phyloP scores from a whole-genome alignment of 2,888 invertebrate genomes.

The Ormyrus pomaceus region DNA sequence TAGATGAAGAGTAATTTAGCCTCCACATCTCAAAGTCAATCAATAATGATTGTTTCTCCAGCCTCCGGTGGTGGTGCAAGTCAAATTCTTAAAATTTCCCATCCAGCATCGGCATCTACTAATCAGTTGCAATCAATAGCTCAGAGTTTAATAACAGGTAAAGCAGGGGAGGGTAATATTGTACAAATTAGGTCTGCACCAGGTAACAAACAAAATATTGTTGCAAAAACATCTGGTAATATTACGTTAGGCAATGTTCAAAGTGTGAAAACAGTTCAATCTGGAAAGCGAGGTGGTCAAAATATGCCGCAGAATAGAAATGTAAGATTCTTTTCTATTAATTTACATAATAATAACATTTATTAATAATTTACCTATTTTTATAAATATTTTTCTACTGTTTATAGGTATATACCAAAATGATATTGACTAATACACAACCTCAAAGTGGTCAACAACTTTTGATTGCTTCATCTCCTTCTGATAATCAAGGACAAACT shows the following conservation, averaged over 20 bases:
- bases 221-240: constrained; percentile 69
- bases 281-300: constrained; percentile 75
- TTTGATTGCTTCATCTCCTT: constrained; percentile 70
- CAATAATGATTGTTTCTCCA: constrained; percentile 74
- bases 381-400: constrained; percentile 1
- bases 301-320: constrained; percentile 72
- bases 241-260: constrained; percentile 70
- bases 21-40: constrained; percentile 71
- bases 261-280: constrained; percentile 68
- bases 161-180: constrained; percentile 73
- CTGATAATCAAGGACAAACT: constrained; percentile 68
- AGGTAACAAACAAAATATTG: constrained; percentile 67
- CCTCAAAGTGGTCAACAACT: constrained; percentile 71
- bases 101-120: constrained; percentile 71
- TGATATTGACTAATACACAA: constrained; percentile 73
- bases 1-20: constrained; percentile 68
- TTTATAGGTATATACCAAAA: constrained; percentile 67
- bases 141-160: constrained; percentile 73
- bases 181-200: constrained; percentile 72
- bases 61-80: constrained; percentile 72
- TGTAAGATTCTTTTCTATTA: constrained; percentile 61
- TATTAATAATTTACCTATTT: background rate
- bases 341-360: constrained; percentile 19
- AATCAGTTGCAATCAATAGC: constrained; percentile 73
- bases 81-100: constrained; percentile 74